phyloP scores from a whole-genome alignment of 2,888 invertebrate genomes.

The Tipula helvola region DNA sequence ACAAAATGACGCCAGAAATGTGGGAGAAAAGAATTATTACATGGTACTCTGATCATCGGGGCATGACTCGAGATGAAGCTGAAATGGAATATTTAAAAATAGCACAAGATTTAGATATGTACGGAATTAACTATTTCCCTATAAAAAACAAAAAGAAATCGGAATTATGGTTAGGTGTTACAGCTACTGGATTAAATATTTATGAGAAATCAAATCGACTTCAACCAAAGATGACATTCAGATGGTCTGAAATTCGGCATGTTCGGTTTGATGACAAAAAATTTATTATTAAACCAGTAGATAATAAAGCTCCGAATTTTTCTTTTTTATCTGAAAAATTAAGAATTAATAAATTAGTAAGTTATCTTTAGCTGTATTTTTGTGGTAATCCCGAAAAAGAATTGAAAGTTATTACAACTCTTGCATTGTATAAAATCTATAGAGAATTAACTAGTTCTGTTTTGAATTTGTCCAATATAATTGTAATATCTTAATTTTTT shows the following conservation, averaged over 20 bases:
- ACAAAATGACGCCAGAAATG: constrained; percentile 99
- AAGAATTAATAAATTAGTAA: constrained; percentile 85
- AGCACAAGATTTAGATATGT: constrained; percentile 96
- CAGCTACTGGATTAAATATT: constrained; percentile 85
- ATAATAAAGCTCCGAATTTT: constrained; percentile 88
- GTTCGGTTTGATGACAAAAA: constrained; percentile 97
- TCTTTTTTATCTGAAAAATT: constrained; percentile 91
- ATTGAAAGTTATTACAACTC: too few relatives aligned
- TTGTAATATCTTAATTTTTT: too few relatives aligned
- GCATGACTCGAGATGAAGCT: constrained; percentile 96
- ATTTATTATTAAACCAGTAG: constrained; percentile 92
- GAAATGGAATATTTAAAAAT: constrained; percentile 99
- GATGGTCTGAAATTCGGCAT: constrained; percentile 97
- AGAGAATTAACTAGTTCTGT: too few relatives aligned
- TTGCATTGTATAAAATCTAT: too few relatives aligned
- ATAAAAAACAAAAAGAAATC: constrained; percentile 96
- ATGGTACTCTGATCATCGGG: constrained; percentile 95
- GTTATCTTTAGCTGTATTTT: too few relatives aligned
- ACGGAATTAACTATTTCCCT: constrained; percentile 92
- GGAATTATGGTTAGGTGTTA: constrained; percentile 87
- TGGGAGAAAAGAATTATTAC: constrained; percentile 97
- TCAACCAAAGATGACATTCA: constrained; percentile 92
- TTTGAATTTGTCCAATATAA: too few relatives aligned
- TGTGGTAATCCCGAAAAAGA: too few relatives aligned
- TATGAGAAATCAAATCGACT: constrained; percentile 92